Base-by-base conservation (phyloP, 2,888 invertebrate genomes). In the Macrophya annulata region DNA sequence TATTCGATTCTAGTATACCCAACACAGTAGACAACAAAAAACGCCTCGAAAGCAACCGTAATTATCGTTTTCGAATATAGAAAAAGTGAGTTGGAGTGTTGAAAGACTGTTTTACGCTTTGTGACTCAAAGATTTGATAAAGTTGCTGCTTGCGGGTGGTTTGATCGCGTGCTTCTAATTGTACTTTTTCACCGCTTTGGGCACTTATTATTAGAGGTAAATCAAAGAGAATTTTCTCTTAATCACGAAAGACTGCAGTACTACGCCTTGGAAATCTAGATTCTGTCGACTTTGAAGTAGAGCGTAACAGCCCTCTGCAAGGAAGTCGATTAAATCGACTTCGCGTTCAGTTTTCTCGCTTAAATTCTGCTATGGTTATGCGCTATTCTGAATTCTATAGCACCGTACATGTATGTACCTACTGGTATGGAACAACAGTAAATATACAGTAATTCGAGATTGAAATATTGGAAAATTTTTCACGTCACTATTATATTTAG, bases 401-500 rank as follows among this genome's bases (percentile, higher is more conserved):
- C n/a, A 40, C n/a, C 31, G n/a, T n/a, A n/a, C n/a, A n/a, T 31
- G 31, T 31, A 31, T 31, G 31, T 31, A 31, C n/a, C n/a, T 31
- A 3, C n/a, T 71, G 37, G 71, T 9, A 43, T 48, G 37, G 37
- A 43, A 72, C 43, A 43, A 25, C 21, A 45, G 15, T 62, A 48
- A 37, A 12, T 12, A 25, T 1, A 10, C 9, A 37, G 21, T 5
- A 15, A 45, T 15, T 51, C n/a, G 55, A n/a, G 6, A n/a, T 55
- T 77, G 77, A 77, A 77, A 77, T 25, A 77, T 77, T 77, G 77
- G 31, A 51, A 25, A 55, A 25, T 76, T 45, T 45, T 76, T 76
- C 76, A 45, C 48, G 48, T 48, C 76, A 25, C 48, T 48, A 48
- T 40, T 76, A 48, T 48, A 21, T 48, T 48, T 4, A 17, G 15